These are phyloP conservation scores for Hemiprocne comata DNA, from an alignment of 2,113 vertebrate genomes.

Conservation along the genomic window DNA sequence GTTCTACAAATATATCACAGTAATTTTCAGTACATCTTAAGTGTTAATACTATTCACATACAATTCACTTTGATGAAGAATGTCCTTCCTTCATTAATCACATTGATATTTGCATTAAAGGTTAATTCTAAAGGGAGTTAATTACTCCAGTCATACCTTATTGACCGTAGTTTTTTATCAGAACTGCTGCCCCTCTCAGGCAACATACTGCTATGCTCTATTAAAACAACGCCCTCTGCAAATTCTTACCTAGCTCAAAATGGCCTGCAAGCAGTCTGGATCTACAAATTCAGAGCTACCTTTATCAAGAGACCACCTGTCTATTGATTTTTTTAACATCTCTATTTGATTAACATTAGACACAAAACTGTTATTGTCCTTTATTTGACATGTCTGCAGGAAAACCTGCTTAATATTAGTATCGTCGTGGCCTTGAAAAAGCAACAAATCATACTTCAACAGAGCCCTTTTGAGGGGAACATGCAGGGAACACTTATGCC, in stretches of 20 bases:
- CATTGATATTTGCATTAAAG: neutral
- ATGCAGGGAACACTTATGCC: neutral
- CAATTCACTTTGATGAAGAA: neutral
- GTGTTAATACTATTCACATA: neutral
- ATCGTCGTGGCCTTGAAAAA: neutral
- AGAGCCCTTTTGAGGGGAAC: neutral
- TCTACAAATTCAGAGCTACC: neutral
- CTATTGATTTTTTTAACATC: neutral
- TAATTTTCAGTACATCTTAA: neutral
- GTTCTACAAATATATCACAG: neutral
- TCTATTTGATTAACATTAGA: neutral
- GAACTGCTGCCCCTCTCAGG: neutral
- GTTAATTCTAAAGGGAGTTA: neutral
- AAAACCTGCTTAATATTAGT: neutral
- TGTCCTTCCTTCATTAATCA: neutral
- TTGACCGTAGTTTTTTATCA: neutral
- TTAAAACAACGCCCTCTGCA: neutral
- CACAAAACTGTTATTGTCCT: neutral
- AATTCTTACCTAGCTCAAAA: neutral
- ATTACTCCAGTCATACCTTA: neutral
- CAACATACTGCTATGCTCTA: rapidly evolving
- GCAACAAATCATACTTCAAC: neutral
- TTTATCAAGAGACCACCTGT: neutral
- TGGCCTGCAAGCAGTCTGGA: neutral
- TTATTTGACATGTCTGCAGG: neutral